A percentile compares a stretch with the other conserved stretches of the same genome.
These are phyloP conservation scores for Drosophila baimaii DNA, from an alignment of 1,140 invertebrate species.

Conservation along the genomic window DNA sequence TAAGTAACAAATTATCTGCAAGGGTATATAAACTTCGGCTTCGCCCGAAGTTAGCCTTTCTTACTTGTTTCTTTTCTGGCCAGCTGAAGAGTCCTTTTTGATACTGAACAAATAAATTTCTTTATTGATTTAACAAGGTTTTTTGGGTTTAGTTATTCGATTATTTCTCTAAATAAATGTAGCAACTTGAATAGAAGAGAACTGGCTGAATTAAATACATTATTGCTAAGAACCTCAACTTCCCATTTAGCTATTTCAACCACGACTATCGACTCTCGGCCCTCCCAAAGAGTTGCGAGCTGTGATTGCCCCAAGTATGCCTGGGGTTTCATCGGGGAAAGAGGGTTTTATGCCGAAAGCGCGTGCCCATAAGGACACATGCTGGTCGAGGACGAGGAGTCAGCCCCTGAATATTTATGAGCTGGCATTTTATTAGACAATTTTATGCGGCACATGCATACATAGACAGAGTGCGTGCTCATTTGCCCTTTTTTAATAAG, in stretches of 20 bases:
- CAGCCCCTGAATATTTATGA: constrained; percentile 75
- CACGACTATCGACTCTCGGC: constrained; percentile 1
- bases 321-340: background rate
- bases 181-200: background rate
- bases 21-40: too few relatives aligned
- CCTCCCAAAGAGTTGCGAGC: constrained; percentile 49
- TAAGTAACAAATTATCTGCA: too few relatives aligned
- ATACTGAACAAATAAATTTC: background rate
- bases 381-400: constrained; percentile 12
- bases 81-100: too few relatives aligned
- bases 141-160: background rate
- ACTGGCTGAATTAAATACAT: too few relatives aligned
- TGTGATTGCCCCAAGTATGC: constrained; percentile 53
- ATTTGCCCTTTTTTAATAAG: constrained; percentile 63
- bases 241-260: background rate
- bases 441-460: constrained; percentile 64
- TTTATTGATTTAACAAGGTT: too few relatives aligned
- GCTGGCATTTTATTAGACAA: constrained; percentile 73
- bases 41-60: too few relatives aligned
- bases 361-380: constrained; percentile 68
- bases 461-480: constrained; percentile 17
- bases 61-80: too few relatives aligned
- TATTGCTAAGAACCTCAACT: background rate
- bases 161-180: background rate
- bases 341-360: constrained; percentile 66